Base-by-base conservation (phyloP, 2,797 vertebrate genomes). In the Luscinia luscinia region DNA sequence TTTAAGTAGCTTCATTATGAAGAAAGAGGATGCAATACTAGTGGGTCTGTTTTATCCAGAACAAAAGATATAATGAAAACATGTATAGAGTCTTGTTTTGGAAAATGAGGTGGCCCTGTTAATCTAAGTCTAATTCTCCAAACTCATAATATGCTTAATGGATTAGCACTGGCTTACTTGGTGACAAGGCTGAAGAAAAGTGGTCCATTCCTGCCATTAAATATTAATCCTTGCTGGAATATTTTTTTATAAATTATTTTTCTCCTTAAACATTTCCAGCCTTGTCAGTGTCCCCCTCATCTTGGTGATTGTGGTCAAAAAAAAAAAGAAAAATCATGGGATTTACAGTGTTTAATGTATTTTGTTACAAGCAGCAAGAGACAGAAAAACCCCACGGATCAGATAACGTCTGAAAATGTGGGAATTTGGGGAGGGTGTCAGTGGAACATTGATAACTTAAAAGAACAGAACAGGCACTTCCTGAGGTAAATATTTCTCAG, bases 41-140 rank as follows among this genome's bases (percentile, higher is more conserved):
- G 41, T 16, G 34, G 5, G 0, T 34, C 72, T 89, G 69, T 48
- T 92, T 85, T 76, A 48, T 82, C 63, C 45, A 63, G 87, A 85
- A 73, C 43, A 95, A 93, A 94, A 78, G 38, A 4, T 34, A 15
- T 10, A 70, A 89, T 69, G 86, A 78, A 95, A 95, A 8, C 61
- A 32, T 10, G 4, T 36, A 32, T 58, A 85, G 79, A 84, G 63
- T 59, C 89, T 66, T 93, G 76, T 94, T 95, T 92, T 92, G 92
- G 92, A 96, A 97, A 97, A 95, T 90, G 94, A 88, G 95, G 94
- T 95, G 87, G 89, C 92, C 90, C 85, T 95, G 87, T 93, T 94
- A 75, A 92, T 84, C 96, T 94, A 70, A 93, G 94, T 93, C 91
- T 93, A 59, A 73, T 94, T 97, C 64, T 63, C 89, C 88, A 93